These are phyloP conservation scores for Etheostoma cragini DNA, from an alignment of 2,113 vertebrate species.

Conservation along the genomic window DNA sequence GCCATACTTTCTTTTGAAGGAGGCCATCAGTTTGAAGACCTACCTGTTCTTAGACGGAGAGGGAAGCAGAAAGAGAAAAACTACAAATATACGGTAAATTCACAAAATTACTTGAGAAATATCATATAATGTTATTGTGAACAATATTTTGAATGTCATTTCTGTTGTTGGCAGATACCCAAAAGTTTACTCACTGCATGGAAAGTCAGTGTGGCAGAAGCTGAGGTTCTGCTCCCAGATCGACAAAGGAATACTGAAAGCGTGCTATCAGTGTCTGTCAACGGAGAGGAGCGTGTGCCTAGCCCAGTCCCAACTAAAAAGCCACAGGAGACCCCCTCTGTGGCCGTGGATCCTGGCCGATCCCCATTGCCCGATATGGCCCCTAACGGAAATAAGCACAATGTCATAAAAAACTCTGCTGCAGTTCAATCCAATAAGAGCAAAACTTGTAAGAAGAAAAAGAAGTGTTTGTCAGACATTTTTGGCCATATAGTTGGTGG, in stretches of 20 bases:
- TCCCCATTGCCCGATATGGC: conserved; percentile 35
- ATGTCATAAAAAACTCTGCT: conserved; percentile 49
- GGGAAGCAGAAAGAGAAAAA: conserved; percentile 94
- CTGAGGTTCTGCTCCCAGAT: conserved; percentile 87
- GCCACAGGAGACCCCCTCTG: conserved; percentile 34
- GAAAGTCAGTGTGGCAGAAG: conserved; percentile 92
- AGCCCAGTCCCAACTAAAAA: conserved; percentile 59
- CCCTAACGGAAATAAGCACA: conserved; percentile 59
- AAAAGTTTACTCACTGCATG: conserved; percentile 92
- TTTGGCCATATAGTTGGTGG: conserved; percentile 74
- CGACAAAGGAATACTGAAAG: conserved; percentile 72
- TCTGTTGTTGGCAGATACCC: conserved; percentile 88
- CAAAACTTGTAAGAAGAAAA: conserved; percentile 76
- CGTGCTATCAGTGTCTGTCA: conserved; percentile 42
- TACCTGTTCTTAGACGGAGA: conserved; percentile 90
- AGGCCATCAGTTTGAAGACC: conserved; percentile 92
- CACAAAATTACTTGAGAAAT: neutral
- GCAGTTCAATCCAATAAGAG: conserved; percentile 58
- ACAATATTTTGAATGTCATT: conserved; percentile 9
- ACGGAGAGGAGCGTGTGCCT: conserved; percentile 54
- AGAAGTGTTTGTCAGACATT: conserved; percentile 76
- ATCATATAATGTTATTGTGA: neutral
- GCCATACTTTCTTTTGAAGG: conserved; percentile 92
- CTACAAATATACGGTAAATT: conserved; percentile 91
- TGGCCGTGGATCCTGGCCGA: conserved; percentile 27